Evolutionary conservation across 2,888 invertebrate genomes (phyloP), one percentile per base, ranked within the genome.

Genomic region (Mylabris sibirica): DNA sequence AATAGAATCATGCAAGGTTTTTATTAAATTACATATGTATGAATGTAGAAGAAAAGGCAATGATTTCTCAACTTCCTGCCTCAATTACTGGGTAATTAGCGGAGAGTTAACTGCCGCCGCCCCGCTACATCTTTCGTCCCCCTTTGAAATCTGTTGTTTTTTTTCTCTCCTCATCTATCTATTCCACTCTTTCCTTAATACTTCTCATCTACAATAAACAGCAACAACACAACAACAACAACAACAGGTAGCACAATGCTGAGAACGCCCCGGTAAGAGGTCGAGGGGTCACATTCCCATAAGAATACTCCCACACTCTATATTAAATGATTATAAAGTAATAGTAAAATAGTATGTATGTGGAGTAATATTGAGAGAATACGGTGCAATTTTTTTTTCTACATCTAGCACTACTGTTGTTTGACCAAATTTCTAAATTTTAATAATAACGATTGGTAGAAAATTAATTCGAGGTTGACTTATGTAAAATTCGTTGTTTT

Each of bases 221-320:
- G 68, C 68, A 74, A 72, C 38, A 44, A 44, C 44, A 44, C 75
- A 75, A 71, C 63, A 72, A 67, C 74, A 82, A 44, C 75, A 75
- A 71, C 63, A 72, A 67, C 74, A 82, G 79, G 81, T 81, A 81
- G 81, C 81, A 84, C 84, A 84, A 84, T 84, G 84, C 78, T 84
- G 84, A 84, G 84, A 85, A 84, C 83, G 84, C 84, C 84, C 82
- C 79, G 83, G 83, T 83, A 81, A 83, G 82, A 83, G 84, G 84
- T 84, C 83, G 83, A 67, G 79, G 78, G 85, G 84, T 84, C 84
- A 84, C 78, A 81, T 85, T 85, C 85, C 84, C 85, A 85, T 83
- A 84, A 84, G 85, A 85, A 84, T 83, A 84, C 82, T 85, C 84
- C 84, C 84, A 85, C 84, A 85, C 82, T 85, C 82, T 75, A 84